Evolutionary conservation across 2,888 invertebrate species (phyloP), one percentile per base, ranked within the genome.

Genomic region (Hedychridium roseum): DNA sequence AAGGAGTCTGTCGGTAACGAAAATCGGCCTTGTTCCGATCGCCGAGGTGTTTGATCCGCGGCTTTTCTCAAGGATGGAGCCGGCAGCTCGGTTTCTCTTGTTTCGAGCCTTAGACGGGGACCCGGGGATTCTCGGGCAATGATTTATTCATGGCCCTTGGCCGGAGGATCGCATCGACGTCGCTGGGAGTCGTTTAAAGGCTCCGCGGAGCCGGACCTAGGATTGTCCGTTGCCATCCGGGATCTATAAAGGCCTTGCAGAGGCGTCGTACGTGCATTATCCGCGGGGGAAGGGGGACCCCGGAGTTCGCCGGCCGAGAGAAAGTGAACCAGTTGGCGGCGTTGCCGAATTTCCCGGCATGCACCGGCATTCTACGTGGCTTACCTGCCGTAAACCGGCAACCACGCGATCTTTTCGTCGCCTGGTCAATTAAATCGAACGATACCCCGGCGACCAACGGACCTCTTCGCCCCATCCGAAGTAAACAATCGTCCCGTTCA

Each of bases 281-380:
- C 6, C 21, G 26, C 32, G 30, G 47, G 50, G 60, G 50, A 49
- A 58, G 59, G 57, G 53, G 48, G 54, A 47, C 50, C 57, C 37
- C 40, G 51, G 60, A 60, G 66, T 66, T 70, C 65, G 68, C 66
- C 66, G 66, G 50, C 62, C 68, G 69, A 73, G 75, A 74, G 75
- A 75, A 75, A 75, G 75, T 75, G 73, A 75, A 73, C 73, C 73
- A 74, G 74, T 70, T 70, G 70, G 70, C 75, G 67, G 62, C 55
- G 74, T 73, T 74, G 75, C 68, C 74, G 70, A 75, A 75, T 74
- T 71, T 66, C 62, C 61, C 62, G 50, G 40, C 60, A 44, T 55
- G 43, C 47, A 32, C 40, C 47, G 48, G 40, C 50, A 54, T 40
- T 42, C 49, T 45, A 38, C 47, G 41, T 40, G 40, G 38, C 44